These are phyloP conservation scores for Aythya baeri DNA, from an alignment of 2,113 vertebrate species.

Conservation along the genomic window DNA sequence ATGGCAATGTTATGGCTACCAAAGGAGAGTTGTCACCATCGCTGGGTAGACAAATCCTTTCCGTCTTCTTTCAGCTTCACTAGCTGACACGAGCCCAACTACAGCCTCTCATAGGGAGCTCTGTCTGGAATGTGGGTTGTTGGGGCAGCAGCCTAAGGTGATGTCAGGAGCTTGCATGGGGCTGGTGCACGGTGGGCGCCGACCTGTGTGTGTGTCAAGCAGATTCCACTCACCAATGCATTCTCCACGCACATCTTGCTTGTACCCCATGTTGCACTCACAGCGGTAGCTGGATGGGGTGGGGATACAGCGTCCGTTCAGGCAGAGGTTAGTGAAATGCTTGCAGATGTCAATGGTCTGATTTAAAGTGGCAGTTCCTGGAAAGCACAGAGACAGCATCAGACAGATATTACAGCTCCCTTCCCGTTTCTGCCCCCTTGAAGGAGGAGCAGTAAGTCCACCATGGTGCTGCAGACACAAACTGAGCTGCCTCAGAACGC, in stretches of 20 bases:
- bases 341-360: constrained; percentile 95
- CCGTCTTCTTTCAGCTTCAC: no score
- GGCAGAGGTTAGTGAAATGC: constrained; percentile 93
- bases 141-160: background rate
- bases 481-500: background rate
- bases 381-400: background rate
- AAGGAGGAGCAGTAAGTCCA: background rate
- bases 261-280: constrained; percentile 99
- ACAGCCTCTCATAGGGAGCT: background rate
- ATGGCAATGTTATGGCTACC: background rate
- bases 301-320: constrained; percentile 95
- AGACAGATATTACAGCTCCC: background rate
- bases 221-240: constrained; percentile 86
- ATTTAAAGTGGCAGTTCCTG: constrained; percentile 88
- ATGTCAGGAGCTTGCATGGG: background rate
- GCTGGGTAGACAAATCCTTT: background rate
- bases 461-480: background rate
- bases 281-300: constrained; percentile 93
- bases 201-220: accelerated
- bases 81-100: background rate
- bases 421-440: background rate
- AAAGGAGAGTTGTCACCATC: background rate
- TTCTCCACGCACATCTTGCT: constrained; percentile 90
- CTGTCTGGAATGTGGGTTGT: background rate
- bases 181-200: background rate